Conservation (phyloP, 2,888 invertebrate genomes). For the Beris morrisii region DNA sequence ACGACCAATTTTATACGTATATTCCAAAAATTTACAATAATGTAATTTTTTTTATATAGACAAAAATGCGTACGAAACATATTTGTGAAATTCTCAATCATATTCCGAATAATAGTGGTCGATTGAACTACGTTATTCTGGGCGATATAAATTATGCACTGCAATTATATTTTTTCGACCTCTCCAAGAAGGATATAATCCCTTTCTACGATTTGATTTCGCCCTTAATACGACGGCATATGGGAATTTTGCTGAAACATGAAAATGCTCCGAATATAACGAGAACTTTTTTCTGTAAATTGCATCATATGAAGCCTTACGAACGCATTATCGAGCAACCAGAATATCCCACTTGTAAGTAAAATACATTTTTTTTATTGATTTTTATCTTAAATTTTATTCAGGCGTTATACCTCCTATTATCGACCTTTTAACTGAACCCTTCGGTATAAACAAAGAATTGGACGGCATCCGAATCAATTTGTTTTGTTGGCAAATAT, state of each 20-base stretch:
- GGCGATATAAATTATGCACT: neutral
- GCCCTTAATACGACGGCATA: conserved; percentile 13
- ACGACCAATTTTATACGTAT: neutral
- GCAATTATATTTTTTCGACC: conserved; percentile 12
- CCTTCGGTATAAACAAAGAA: neutral
- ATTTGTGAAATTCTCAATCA: too few relatives aligned
- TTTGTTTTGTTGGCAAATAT: conserved; percentile 33
- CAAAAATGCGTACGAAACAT: neutral
- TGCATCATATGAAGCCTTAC: neutral
- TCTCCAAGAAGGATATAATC: conserved; percentile 11
- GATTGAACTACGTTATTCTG: conserved; percentile 14
- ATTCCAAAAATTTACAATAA: too few relatives aligned
- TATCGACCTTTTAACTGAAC: conserved; percentile 5
- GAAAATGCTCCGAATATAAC: neutral
- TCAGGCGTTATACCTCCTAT: conserved; percentile 25
- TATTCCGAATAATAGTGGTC: too few relatives aligned
- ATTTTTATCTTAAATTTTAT: neutral
- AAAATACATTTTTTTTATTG: neutral
- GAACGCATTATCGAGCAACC: neutral
- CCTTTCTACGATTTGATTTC: conserved; percentile 9
- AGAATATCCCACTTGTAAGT: conserved; percentile 21
- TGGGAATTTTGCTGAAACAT: conserved; percentile 25
- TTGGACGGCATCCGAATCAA: conserved; percentile 26
- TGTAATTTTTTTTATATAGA: neutral
- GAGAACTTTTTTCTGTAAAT: conserved; percentile 22